phyloP scores from a whole-genome alignment of 2,888 invertebrate species.

The Protonemura montana region DNA sequence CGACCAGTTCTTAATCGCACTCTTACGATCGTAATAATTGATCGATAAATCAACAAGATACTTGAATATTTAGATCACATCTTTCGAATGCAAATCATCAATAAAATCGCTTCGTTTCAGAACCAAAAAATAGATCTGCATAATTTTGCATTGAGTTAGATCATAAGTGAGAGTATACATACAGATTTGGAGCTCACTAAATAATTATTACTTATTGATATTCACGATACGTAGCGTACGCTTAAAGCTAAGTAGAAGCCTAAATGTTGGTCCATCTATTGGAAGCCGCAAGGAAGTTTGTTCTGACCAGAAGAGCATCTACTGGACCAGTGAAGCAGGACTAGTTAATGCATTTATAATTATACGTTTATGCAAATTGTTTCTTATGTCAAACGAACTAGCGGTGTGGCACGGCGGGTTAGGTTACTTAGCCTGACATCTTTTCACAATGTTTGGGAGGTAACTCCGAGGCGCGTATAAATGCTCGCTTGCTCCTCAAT shows the following conservation, averaged over 20 bases:
- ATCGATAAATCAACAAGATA: conserved; percentile 23
- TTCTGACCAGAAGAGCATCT: not conserved
- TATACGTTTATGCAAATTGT: conserved; percentile 38
- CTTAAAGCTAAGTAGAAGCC: not conserved
- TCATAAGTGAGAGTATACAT: conserved; percentile 2
- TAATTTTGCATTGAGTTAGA: not conserved
- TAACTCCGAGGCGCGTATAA: not conserved
- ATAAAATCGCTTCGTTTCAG: not conserved
- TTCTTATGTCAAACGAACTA: conserved; percentile 22
- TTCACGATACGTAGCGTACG: not conserved
- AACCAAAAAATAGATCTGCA: not conserved
- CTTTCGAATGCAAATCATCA: conserved; percentile 7
- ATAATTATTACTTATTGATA: not conserved
- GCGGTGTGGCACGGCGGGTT: not conserved
- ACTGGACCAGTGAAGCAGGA: not conserved
- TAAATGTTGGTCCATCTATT: conserved; percentile 12
- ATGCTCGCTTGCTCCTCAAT: not conserved
- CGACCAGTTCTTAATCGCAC: conserved; percentile 1
- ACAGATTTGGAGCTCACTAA: not conserved
- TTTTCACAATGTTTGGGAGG: conserved; percentile 23
- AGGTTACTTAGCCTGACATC: conserved; percentile 26
- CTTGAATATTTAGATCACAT: not conserved
- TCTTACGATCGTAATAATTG: conserved; percentile 23
- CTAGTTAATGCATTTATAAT: conserved; percentile 35
- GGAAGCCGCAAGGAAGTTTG: not conserved